These are phyloP conservation scores for Vanacampus margaritifer DNA, from an alignment of 2,113 vertebrate species.

Conservation along the genomic window DNA sequence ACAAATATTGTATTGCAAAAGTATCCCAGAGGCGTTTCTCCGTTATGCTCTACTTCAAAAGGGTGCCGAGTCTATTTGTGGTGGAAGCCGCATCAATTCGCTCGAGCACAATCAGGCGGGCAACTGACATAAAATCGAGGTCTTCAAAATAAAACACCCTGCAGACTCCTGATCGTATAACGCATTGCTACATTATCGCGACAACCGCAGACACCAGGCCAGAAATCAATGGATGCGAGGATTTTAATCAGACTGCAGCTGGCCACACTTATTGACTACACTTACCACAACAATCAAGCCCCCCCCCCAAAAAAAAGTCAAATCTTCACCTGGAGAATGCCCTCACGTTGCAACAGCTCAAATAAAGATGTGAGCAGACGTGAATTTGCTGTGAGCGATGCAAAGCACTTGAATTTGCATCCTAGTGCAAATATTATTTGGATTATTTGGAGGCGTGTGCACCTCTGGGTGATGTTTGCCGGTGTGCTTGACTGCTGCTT, in stretches of 20 bases:
- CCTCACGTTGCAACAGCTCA: background rate
- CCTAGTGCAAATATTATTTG: background rate
- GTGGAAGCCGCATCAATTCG: background rate
- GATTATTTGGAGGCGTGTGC: background rate
- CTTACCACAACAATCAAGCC: background rate
- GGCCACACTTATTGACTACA: background rate
- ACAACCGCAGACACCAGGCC: background rate
- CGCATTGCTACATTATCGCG: conserved; percentile 1
- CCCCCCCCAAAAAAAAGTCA: background rate
- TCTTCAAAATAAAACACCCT: background rate
- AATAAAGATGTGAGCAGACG: background rate
- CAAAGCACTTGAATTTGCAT: conserved; percentile 2
- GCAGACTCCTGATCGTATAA: conserved; percentile 3
- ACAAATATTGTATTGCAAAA: conserved; percentile 3
- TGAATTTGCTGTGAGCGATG: background rate
- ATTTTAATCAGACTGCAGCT: background rate
- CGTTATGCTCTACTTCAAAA: background rate
- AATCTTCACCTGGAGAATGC: background rate
- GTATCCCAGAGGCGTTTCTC: background rate
- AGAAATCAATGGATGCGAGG: background rate
- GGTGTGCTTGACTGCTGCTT: background rate
- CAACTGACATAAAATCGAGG: background rate
- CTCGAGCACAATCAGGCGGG: background rate
- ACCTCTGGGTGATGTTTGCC: background rate
- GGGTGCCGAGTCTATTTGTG: background rate